A percentile compares a stretch with the other conserved stretches of the same genome.
Conservation (phyloP, 2,113 vertebrate genomes). For the Aythya baeri region DNA sequence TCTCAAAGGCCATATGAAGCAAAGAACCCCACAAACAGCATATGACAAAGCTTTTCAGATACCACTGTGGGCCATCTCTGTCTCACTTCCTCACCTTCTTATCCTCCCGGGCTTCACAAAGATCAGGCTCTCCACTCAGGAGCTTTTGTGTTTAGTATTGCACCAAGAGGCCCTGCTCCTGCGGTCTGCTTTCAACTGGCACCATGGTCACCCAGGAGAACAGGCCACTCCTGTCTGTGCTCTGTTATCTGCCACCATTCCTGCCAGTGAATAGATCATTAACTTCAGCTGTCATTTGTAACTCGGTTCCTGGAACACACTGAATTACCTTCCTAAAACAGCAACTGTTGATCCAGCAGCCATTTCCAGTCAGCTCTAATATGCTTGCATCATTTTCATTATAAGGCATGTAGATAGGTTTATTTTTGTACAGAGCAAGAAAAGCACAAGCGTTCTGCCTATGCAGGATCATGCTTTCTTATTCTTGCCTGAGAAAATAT, state of each 20-base stretch:
- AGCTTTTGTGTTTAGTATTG: not conserved
- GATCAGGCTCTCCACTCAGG: not conserved
- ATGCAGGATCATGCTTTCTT: not conserved
- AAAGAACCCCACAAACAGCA: too few species aligned
- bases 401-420: not conserved
- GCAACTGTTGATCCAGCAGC: not conserved
- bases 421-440: not conserved
- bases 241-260: not conserved
- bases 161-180: not conserved
- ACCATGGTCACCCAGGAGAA: too few species aligned
- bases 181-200: too few species aligned
- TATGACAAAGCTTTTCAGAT: not conserved
- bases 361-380: not conserved
- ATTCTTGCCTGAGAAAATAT: not conserved
- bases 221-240: too few species aligned
- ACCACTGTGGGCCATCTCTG: not conserved
- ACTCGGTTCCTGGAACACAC: not conserved
- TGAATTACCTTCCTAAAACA: not conserved
- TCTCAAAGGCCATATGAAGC: too few species aligned
- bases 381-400: not conserved
- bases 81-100: not conserved
- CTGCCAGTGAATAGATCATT: not conserved
- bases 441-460: not conserved
- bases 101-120: not conserved
- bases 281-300: not conserved